These are phyloP conservation scores for Xanthia togata DNA, from an alignment of 2,888 invertebrate genomes.

Conservation along the genomic window DNA sequence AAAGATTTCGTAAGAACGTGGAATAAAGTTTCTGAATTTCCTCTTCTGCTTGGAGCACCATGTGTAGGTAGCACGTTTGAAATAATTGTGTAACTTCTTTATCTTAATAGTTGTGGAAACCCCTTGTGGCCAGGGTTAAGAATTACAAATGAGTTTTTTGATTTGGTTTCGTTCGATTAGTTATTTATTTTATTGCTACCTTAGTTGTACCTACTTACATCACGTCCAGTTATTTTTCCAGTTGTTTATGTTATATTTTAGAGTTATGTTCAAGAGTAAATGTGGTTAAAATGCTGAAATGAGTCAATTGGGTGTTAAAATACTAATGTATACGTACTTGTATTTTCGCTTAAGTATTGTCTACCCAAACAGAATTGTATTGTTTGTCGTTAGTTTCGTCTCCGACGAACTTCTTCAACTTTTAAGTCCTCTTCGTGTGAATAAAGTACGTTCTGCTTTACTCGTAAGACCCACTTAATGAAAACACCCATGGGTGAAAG, in stretches of 20 bases:
- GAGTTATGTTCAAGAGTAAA: not conserved
- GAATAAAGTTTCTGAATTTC: constrained; percentile 65
- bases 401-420: not conserved
- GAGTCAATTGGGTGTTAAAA: too few relatives aligned
- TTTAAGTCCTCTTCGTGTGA: not conserved
- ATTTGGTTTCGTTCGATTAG: not conserved
- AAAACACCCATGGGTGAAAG: not conserved
- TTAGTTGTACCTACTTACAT: not conserved
- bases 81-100: constrained; percentile 29
- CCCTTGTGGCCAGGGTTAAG: not conserved
- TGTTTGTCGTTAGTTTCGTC: not conserved
- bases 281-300: not conserved
- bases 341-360: not conserved
- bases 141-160: constrained; percentile 5
- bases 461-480: not conserved
- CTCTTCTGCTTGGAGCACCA: constrained; percentile 30
- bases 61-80: not conserved
- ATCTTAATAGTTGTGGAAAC: constrained; percentile 6
- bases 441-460: not conserved
- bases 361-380: not conserved
- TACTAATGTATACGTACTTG: not conserved
- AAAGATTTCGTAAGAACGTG: constrained; percentile 61
- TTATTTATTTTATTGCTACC: not conserved
- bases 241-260: not conserved
- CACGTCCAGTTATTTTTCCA: not conserved